Conservation (phyloP, 2,113 vertebrate species). For the Oreochromis tanganicae region DNA sequence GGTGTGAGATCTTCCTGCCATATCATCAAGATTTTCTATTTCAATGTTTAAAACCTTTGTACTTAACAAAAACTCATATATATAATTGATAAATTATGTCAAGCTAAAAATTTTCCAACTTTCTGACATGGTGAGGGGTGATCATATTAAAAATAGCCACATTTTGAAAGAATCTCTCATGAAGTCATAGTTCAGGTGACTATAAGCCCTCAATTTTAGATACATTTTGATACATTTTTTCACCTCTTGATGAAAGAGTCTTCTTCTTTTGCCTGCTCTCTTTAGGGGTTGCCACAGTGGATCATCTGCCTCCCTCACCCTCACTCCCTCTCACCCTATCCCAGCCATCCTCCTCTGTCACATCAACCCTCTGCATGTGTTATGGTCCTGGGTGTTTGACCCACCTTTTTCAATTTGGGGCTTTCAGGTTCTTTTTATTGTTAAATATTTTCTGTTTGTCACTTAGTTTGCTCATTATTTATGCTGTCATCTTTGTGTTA, state of each 20-base stretch:
- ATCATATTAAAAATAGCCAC: neutral
- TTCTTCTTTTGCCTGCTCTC: neutral
- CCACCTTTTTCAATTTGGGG: neutral
- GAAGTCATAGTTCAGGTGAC: neutral
- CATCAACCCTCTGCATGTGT: neutral
- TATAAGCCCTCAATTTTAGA: neutral
- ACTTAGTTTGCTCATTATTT: neutral
- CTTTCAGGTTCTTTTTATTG: neutral
- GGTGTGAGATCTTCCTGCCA: neutral
- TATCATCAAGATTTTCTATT: neutral
- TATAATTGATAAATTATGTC: neutral
- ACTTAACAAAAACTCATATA: neutral
- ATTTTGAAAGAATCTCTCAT: neutral
- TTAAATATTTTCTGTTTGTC: neutral
- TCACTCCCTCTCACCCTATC: neutral
- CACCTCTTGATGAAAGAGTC: neutral
- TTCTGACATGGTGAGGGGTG: neutral
- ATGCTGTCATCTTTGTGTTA: neutral
- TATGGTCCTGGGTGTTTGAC: neutral
- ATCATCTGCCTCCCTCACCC: neutral
- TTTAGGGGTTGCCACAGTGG: neutral
- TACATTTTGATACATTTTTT: neutral
- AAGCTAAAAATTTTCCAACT: neutral
- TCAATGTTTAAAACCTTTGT: neutral
- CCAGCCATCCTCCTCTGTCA: neutral